These are phyloP conservation scores for Tetramorium simillimum DNA, from an alignment of 1,140 invertebrate genomes.

Conservation along the genomic window DNA sequence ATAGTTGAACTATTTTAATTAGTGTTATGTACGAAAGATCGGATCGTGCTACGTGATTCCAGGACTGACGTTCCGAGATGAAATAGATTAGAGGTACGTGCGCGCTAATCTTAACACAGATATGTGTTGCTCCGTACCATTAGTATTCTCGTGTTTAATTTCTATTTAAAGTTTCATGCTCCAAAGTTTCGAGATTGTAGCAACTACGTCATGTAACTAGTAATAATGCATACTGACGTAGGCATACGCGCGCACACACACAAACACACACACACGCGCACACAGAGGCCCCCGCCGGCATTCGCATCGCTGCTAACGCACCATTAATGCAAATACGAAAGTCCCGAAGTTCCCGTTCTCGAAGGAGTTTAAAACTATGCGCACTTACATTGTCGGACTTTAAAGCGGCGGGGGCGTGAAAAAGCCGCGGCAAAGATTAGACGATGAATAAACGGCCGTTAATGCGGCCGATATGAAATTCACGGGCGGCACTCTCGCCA, in stretches of 20 bases:
- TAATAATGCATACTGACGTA: constrained; percentile 46
- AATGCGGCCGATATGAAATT: constrained; percentile 50
- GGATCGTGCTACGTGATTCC: not conserved
- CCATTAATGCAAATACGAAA: constrained; percentile 53
- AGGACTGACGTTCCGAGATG: not conserved
- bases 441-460: constrained; percentile 55
- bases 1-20: constrained; percentile 5
- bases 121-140: constrained; percentile 17
- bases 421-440: constrained; percentile 46
- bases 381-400: constrained; percentile 47
- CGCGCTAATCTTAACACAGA: not conserved
- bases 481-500: not conserved
- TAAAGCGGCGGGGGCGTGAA: constrained; percentile 27
- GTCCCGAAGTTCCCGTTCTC: constrained; percentile 37
- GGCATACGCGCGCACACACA: not conserved
- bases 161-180: constrained; percentile 55
- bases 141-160: constrained; percentile 51
- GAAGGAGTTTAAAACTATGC: constrained; percentile 51
- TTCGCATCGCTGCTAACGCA: constrained; percentile 12
- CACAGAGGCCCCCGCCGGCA: not conserved
- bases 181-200: constrained; percentile 47
- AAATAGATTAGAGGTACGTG: constrained; percentile 1
- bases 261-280: not conserved
- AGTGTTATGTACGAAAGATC: not conserved
- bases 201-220: constrained; percentile 50